Conservation (phyloP, 1,140 invertebrate genomes). For the Bombus confusus region DNA sequence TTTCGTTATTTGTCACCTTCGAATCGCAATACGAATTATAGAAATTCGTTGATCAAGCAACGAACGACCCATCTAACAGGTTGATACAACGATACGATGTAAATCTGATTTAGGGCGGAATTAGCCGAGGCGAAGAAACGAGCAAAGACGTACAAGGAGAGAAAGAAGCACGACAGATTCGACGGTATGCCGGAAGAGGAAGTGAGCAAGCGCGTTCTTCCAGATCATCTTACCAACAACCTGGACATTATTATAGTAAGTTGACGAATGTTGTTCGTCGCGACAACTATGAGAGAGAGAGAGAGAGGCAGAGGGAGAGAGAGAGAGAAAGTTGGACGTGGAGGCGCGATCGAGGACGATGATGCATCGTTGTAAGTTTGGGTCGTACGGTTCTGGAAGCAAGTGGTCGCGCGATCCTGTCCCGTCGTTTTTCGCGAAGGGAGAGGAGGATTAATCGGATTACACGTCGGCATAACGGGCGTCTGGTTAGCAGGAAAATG, state of each 20-base stretch:
- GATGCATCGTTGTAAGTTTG: background rate
- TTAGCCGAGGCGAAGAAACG: constrained; percentile 86
- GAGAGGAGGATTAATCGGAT: constrained; percentile 30
- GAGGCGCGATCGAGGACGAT: background rate
- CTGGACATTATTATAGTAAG: constrained; percentile 99
- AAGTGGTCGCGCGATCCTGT: background rate
- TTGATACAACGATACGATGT: background rate
- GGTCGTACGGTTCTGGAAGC: background rate
- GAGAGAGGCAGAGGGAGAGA: no score
- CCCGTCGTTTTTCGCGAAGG: constrained; percentile 28
- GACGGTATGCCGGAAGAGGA: constrained; percentile 98
- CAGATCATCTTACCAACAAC: constrained; percentile 95
- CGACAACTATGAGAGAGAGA: no score
- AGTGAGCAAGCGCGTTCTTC: constrained; percentile 94
- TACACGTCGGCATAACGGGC: constrained; percentile 30
- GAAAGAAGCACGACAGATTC: constrained; percentile 97
- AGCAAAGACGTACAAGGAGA: constrained; percentile 90
- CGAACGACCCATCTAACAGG: background rate
- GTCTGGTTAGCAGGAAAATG: constrained; percentile 46
- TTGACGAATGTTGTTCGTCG: constrained; percentile 66
- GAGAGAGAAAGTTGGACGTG: background rate
- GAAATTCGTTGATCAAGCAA: no score
- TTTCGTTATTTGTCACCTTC: accelerated
- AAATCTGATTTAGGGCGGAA: constrained; percentile 83
- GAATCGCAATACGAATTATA: no score